Evolutionary conservation across 2,113 vertebrate genomes (phyloP), one percentile per base, ranked within the genome.

Genomic region (Petroica traversi): DNA sequence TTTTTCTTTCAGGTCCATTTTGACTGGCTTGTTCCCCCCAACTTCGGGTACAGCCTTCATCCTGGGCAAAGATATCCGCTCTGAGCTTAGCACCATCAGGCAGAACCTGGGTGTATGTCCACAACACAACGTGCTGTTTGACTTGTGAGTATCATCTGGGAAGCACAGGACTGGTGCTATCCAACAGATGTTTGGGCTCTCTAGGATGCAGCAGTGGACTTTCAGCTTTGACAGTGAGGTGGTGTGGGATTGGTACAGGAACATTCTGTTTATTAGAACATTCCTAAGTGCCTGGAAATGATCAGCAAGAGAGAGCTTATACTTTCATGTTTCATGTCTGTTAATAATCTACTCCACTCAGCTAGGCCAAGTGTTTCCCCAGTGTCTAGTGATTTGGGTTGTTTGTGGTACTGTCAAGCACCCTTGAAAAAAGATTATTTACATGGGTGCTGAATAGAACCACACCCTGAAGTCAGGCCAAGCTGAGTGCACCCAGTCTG

Each of bases 31-130:
- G 80, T 99, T 99, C 72, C 99, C 99, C 2, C 99, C 99, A 8
- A 99, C 99, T 36, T 99, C 98, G 0, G 99, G 99, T 14, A 99
- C 99, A 8, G 99, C 99, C 67, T 99, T 99, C 95, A 99, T 99
- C 90, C 97, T 99, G 95, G 99, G 99, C 51, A 98, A 98, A 97
- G 99, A 99, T 95, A 99, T 99, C 93, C 98, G 99, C 61, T 98
- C 98, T 0, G 99, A 99, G 75, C 98, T 99, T 90, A 99, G 97
- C 57, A 93, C 97, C 86, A 99, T 99, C 95, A 97, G 99, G 41
- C 98, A 99, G 97, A 99, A 99, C 92, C 97, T 99, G 71, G 99
- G 99, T 8, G 99, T 99, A 89, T 99, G 99, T 96, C 99, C 99
- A 3, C 99, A 99, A 45, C 99, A 99, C 96, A 99, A 99, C 2